These are phyloP conservation scores for Muricea muricata DNA, from an alignment of 92 coral and sea anemone genomes.

Conservation along the genomic window DNA sequence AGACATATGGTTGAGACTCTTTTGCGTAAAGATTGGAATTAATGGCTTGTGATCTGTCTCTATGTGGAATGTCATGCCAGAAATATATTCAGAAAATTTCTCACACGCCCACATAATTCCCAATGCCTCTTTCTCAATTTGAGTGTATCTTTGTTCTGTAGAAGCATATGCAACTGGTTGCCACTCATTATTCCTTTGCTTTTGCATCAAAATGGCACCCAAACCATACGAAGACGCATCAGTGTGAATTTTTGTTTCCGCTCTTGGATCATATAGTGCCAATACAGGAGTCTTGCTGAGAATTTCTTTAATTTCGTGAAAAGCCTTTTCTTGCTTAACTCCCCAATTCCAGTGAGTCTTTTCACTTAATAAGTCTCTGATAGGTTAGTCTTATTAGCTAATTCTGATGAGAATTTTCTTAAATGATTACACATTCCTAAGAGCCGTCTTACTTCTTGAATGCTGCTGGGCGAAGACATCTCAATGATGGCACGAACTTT, in stretches of 20 bases:
- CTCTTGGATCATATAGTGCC: constrained; percentile 51
- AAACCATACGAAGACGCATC: constrained; percentile 58
- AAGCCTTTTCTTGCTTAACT: constrained; percentile 47
- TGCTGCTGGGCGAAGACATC: constrained; percentile 52
- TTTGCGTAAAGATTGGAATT: constrained; percentile 53
- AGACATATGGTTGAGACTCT: too few relatives aligned
- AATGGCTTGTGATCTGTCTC: constrained; percentile 75
- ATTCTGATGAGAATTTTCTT: constrained; percentile 41
- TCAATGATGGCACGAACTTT: constrained; percentile 60
- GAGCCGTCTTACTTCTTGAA: constrained; percentile 57
- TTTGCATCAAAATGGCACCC: constrained; percentile 46
- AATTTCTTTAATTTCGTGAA: constrained; percentile 40
- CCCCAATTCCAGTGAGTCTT: constrained; percentile 63
- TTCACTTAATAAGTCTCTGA: constrained; percentile 43
- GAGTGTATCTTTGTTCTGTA: constrained; percentile 46
- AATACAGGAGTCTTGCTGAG: constrained; percentile 56
- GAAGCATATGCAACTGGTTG: constrained; percentile 62
- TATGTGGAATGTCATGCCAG: constrained; percentile 49
- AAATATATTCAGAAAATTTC: constrained; percentile 38
- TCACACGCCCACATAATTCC: constrained; percentile 63
- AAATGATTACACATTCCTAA: constrained; percentile 67
- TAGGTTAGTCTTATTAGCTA: constrained; percentile 57
- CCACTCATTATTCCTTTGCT: constrained; percentile 34
- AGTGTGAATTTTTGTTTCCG: constrained; percentile 51
- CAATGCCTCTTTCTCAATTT: constrained; percentile 55